Conservation (phyloP, 1,140 invertebrate genomes). For the Bombus ignitus region DNA sequence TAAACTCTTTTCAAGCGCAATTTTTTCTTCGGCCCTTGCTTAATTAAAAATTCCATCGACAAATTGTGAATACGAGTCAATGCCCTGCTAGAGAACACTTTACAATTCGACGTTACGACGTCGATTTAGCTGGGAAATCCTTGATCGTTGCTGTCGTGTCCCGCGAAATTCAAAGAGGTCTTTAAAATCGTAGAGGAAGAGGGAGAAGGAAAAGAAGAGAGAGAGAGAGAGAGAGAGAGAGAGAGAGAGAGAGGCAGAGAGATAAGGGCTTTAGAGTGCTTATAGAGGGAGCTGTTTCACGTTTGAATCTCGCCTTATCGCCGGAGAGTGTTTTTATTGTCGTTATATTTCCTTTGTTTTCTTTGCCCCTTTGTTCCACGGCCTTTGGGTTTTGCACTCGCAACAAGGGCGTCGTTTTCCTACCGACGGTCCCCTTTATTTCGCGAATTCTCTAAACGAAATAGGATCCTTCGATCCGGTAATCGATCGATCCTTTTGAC, state of each 20-base stretch:
- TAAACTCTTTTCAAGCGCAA: not conserved
- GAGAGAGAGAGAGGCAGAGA: not conserved
- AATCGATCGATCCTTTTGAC: too few relatives aligned
- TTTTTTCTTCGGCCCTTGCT: not conserved
- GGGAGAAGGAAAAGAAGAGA: not conserved
- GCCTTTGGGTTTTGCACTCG: constrained; percentile 42
- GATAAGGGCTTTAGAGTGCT: not conserved
- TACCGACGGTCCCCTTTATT: not conserved
- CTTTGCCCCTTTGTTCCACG: constrained; percentile 43
- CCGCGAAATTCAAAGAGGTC: constrained; percentile 1
- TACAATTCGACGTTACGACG: not conserved
- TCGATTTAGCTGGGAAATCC: constrained; percentile 3
- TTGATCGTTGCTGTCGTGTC: not conserved
- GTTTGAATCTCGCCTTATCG: constrained; percentile 38
- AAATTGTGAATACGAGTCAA: not conserved
- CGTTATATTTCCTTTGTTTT: constrained; percentile 58
- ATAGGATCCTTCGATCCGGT: not conserved
- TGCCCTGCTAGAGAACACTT: not conserved
- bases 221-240: not conserved
- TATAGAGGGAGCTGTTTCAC: constrained; percentile 1
- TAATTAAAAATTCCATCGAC: constrained; percentile 13
- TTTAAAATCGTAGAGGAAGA: not conserved
- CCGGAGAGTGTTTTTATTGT: constrained; percentile 45
- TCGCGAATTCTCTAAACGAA: not conserved
- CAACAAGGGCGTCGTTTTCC: not conserved